These are phyloP conservation scores for Daphoenositta chrysoptera DNA, from an alignment of 2,113 vertebrate species.

Conservation along the genomic window DNA sequence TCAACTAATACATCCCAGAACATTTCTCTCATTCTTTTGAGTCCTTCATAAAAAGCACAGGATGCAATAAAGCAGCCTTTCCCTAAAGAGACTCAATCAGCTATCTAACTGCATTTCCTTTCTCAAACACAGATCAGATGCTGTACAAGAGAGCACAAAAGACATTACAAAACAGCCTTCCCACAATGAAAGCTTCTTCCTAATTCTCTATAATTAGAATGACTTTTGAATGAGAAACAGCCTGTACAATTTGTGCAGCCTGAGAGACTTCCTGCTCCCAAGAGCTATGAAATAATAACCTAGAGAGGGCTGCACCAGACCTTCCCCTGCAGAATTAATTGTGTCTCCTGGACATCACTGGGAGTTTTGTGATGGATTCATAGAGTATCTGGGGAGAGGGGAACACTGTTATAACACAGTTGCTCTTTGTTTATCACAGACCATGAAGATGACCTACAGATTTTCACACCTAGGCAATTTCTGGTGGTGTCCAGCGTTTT, in stretches of 20 bases:
- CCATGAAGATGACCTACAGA: not conserved
- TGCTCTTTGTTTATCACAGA: not conserved
- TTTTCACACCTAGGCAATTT: not conserved
- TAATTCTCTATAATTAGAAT: constrained; percentile 62
- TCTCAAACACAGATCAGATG: constrained; percentile 45
- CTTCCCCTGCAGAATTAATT: not conserved
- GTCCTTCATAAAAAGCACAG: not conserved
- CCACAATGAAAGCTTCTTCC: constrained; percentile 45
- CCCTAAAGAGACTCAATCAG: constrained; percentile 24
- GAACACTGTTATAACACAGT: not conserved
- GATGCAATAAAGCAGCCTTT: not conserved
- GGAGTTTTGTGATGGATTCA: not conserved
- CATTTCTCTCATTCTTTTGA: not conserved
- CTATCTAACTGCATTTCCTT: constrained; percentile 35
- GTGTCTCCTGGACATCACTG: not conserved
- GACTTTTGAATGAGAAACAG: constrained; percentile 58
- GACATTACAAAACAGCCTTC: constrained; percentile 27
- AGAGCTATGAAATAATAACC: constrained; percentile 9
- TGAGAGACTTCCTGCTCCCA: constrained; percentile 29
- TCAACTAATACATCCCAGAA: not conserved
- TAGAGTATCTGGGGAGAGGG: not conserved
- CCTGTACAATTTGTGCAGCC: constrained; percentile 42
- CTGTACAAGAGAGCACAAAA: constrained; percentile 31
- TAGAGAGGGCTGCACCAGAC: not conserved
- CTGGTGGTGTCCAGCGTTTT: not conserved